Evolutionary conservation across 2,888 invertebrate genomes (phyloP), one percentile per base, ranked within the genome.

Genomic region (Silvanus unidentatus): DNA sequence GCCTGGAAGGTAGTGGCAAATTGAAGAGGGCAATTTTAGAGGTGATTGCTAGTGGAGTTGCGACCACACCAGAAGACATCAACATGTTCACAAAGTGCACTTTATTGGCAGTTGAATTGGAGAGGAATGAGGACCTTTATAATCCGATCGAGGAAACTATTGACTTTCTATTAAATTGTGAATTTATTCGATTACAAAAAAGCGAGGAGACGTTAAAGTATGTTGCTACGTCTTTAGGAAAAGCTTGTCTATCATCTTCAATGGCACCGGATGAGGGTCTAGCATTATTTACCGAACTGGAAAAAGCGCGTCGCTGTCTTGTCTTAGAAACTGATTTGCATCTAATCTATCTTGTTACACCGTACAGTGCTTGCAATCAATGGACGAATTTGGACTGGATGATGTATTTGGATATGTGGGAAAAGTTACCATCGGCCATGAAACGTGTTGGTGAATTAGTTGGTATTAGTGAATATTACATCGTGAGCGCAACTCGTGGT

Each of bases 251-350:
- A 14, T 80, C 92, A 13, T 93, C 97, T 0, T 90, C 95, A 0
- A 81, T 99, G 71, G 86, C 93, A n/a, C 97, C 98, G 0, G 88
- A 88, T 65, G 95, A 98, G 69, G 96, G 93, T 0, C 74, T 97
- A 6, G 79, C 86, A 12, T 78, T 99, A 34, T 91, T 96, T 65
- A 79, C 84, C 50, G 98, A 98, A 70, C 71, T 99, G 16, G 87
- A 92, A 68, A 87, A 85, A 69, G 94, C 97, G 0, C 78, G 94
- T 6, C 84, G 87, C 58, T 88, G 89, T 63, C 86, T 99, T 65
- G 94, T 94, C 0, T 73, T 99, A 9, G 94, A 96, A 66, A 91
- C 89, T 43, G 98, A 99, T 62, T 76, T 99, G 2, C 98, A 99
- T 72, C 80, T 97, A 32, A 82, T 99, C 39, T 99, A 97, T 71